A percentile compares a stretch with the other conserved stretches of the same genome.
Conservation (phyloP, 2,888 invertebrate species). For the Yponomeuta malinellus region DNA sequence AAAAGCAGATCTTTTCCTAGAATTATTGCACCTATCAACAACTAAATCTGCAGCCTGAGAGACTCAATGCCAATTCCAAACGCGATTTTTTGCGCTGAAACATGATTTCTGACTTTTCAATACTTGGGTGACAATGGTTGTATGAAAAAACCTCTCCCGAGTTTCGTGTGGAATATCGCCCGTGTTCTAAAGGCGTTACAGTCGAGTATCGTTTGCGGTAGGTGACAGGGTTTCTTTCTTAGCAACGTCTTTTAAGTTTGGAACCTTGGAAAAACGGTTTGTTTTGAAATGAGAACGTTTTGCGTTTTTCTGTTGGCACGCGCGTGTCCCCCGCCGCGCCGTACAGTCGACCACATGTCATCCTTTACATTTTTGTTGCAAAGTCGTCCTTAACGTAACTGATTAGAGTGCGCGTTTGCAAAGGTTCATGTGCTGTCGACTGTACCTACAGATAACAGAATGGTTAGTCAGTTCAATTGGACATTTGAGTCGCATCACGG, state of each 20-base stretch:
- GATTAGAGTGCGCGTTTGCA: too few relatives aligned
- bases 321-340: conserved; percentile 42
- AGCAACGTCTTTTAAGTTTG: conserved; percentile 45
- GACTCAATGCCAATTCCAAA: neutral
- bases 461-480: conserved; percentile 17
- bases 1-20: neutral
- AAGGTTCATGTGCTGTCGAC: too few relatives aligned
- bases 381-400: too few relatives aligned
- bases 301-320: conserved; percentile 49
- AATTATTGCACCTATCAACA: neutral
- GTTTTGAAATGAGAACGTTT: conserved; percentile 34
- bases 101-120: conserved; percentile 24
- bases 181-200: conserved; percentile 29
- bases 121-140: neutral
- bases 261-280: conserved; percentile 47
- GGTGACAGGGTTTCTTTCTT: conserved; percentile 56
- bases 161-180: neutral
- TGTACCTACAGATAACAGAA: too few relatives aligned
- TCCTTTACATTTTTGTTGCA: too few relatives aligned
- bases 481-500: neutral
- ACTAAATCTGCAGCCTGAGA: neutral
- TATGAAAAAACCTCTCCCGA: neutral
- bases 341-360: conserved; percentile 24
- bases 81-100: conserved; percentile 25
- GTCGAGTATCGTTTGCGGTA: conserved; percentile 27